A percentile compares a stretch with the other conserved stretches of the same genome.
Evolutionary conservation across 2,888 invertebrate species (phyloP).

Genomic region (Apodemia mormo): DNA sequence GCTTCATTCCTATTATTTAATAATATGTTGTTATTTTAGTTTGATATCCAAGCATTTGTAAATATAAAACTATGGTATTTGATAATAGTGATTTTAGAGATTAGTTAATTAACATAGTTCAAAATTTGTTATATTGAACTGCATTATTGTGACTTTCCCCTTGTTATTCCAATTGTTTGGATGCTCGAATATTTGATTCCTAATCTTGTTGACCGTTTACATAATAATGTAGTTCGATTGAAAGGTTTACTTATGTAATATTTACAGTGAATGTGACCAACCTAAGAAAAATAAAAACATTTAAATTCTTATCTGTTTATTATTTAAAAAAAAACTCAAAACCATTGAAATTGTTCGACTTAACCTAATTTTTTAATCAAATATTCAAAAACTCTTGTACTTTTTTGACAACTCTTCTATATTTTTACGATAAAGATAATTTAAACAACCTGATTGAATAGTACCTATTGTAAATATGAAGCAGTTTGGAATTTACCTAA

Average conservation of each 20-base stretch:
- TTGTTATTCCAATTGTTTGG: conserved; percentile 50
- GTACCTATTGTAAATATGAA: no score
- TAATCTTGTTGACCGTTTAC: conserved; percentile 60
- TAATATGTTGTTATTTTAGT: conserved; percentile 37
- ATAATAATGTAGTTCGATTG: conserved; percentile 62
- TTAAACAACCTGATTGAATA: no score
- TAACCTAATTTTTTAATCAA: no score
- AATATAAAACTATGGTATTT: conserved; percentile 15
- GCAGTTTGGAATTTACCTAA: no score
- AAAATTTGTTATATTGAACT: conserved; percentile 55
- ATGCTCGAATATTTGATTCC: conserved; percentile 57
- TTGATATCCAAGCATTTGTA: conserved; percentile 21
- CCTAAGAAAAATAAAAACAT: conserved; percentile 47
- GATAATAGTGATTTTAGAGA: background rate
- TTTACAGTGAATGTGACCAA: conserved; percentile 62
- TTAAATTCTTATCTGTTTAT: conserved; percentile 26
- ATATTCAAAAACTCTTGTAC: no score
- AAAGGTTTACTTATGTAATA: conserved; percentile 44
- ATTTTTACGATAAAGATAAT: no score
- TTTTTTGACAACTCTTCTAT: no score
- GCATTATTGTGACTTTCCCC: conserved; percentile 59
- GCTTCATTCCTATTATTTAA: conserved; percentile 44
- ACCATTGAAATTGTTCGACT: no score
- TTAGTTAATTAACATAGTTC: conserved; percentile 19
- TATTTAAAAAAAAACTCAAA: conserved; percentile 12